These are phyloP conservation scores for Penaeus monodon DNA, from an alignment of 2,888 invertebrate species.

Conservation along the genomic window DNA sequence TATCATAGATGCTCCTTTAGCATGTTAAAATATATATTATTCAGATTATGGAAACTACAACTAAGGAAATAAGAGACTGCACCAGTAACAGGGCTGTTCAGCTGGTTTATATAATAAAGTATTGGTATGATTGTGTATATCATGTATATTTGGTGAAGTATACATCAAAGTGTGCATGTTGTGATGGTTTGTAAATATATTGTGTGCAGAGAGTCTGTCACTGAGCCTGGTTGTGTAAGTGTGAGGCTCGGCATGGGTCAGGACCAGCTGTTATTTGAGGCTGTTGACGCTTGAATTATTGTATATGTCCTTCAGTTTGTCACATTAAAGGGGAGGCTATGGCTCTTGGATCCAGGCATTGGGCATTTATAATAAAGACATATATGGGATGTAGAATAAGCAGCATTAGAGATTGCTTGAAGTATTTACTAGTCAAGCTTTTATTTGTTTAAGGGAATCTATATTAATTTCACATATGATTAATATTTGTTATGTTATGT, in stretches of 20 bases:
- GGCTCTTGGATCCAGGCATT: conserved; percentile 5
- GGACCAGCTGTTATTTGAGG: conserved; percentile 9
- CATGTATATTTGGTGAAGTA: too few relatives aligned
- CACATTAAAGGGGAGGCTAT: conserved; percentile 23
- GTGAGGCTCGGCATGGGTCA: conserved; percentile 17
- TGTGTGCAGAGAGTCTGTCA: neutral
- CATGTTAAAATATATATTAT: too few relatives aligned
- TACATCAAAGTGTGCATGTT: too few relatives aligned
- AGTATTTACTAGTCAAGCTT: neutral
- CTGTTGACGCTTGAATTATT: conserved; percentile 11
- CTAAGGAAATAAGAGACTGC: too few relatives aligned
- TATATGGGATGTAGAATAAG: neutral
- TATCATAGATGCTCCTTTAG: too few relatives aligned
- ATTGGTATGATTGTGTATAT: too few relatives aligned
- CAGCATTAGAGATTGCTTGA: neutral
- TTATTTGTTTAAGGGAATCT: neutral
- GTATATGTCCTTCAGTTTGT: conserved; percentile 17
- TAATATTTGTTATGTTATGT: too few relatives aligned
- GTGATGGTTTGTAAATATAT: neutral
- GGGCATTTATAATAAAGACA: conserved; percentile 27
- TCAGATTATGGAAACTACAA: too few relatives aligned
- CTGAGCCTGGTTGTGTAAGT: conserved; percentile 26
- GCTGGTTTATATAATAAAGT: too few relatives aligned
- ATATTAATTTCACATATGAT: too few relatives aligned
- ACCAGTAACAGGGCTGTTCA: too few relatives aligned